A percentile compares a stretch with the other conserved stretches of the same genome.
phyloP scores from a whole-genome alignment of 2,113 vertebrate genomes.

The Xerus inauris region DNA sequence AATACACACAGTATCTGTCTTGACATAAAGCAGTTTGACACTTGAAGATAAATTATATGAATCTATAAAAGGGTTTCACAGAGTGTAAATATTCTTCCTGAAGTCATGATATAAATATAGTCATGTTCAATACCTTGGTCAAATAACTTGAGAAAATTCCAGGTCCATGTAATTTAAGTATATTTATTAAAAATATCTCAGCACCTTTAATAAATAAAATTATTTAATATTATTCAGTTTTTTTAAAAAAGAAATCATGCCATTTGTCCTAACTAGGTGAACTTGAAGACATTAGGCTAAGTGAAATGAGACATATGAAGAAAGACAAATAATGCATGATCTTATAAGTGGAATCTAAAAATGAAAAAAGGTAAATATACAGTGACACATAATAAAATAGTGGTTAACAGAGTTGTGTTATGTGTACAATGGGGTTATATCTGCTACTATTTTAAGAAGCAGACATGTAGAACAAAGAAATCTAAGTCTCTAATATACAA shows the following conservation, averaged over 20 bases:
- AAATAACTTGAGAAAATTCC: not conserved
- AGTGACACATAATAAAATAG: not conserved
- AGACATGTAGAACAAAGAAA: not conserved
- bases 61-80: not conserved
- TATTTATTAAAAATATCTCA: not conserved
- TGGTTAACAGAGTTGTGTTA: too few species aligned
- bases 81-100: not conserved
- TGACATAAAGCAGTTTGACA: not conserved
- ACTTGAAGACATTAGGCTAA: not conserved
- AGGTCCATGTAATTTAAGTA: not conserved
- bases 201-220: not conserved
- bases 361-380: not conserved
- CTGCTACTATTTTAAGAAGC: not conserved
- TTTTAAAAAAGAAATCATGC: not conserved
- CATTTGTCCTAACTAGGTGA: not conserved
- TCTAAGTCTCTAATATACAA: too few species aligned
- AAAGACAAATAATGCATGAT: not conserved
- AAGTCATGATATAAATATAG: not conserved
- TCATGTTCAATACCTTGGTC: not conserved
- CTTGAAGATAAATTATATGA: not conserved
- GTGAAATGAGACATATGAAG: not conserved
- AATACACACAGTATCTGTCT: not conserved
- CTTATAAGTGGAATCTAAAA: not conserved
- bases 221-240: not conserved
- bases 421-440: not conserved